Percentiles rank a stretch among this genome's conserved stretches.
Conservation (phyloP, 2,888 invertebrate species). For the Drosophila anomalata region DNA sequence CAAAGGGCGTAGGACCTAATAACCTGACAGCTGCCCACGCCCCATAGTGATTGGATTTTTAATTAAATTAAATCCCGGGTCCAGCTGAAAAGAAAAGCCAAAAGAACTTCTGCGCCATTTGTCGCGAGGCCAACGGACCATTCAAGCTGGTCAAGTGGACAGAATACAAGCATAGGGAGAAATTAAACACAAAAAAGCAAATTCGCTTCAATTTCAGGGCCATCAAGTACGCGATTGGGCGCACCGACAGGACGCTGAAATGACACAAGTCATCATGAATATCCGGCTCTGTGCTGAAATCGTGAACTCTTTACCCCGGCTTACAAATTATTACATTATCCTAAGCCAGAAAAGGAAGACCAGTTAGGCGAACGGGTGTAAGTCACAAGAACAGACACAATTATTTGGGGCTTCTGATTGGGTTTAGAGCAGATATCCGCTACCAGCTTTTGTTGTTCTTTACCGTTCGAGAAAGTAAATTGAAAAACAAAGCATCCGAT, state of each 20-base stretch:
- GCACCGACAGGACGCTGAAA: conserved; percentile 19
- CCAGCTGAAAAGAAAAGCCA: conserved; percentile 15
- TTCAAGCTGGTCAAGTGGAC: conserved; percentile 2
- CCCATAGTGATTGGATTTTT: conserved; percentile 47
- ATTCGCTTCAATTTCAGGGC: conserved; percentile 63
- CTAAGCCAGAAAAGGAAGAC: background rate
- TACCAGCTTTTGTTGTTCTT: background rate
- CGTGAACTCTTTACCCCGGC: conserved; percentile 15
- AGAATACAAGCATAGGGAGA: conserved; percentile 3
- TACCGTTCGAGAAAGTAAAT: background rate
- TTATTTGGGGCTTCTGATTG: background rate
- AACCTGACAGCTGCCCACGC: conserved; percentile 41
- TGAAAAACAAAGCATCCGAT: conserved; percentile 18
- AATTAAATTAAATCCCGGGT: conserved; percentile 68
- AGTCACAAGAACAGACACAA: background rate
- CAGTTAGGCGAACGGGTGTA: background rate
- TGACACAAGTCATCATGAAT: conserved; percentile 13
- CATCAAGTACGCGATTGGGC: conserved; percentile 59
- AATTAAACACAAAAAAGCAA: conserved; percentile 17
- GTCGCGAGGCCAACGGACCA: conserved; percentile 54
- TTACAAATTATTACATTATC: background rate
- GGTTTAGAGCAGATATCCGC: background rate
- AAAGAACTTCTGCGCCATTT: conserved; percentile 48
- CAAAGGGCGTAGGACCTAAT: conserved; percentile 51
- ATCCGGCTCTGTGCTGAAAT: conserved; percentile 28